phyloP scores from a whole-genome alignment of 2,113 vertebrate genomes.

The Potamarius usumacintae region DNA sequence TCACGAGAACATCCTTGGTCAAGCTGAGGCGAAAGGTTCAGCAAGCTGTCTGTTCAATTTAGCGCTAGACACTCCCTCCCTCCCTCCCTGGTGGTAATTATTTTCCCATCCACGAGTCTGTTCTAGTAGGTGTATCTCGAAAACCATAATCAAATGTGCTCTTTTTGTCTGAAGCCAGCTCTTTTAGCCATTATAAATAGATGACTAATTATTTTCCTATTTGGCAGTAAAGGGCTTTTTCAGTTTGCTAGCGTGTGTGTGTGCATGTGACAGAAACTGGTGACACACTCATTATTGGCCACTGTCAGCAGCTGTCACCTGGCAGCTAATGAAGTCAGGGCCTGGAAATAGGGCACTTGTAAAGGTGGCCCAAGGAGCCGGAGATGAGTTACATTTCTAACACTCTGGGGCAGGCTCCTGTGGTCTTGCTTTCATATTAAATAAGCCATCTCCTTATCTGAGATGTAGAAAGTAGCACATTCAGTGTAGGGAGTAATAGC shows the following conservation, averaged over 20 bases:
- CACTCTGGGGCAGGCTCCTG: background rate
- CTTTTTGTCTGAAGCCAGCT: constrained; percentile 3
- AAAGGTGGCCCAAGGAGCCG: constrained; percentile 41
- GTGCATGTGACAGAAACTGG: constrained; percentile 48
- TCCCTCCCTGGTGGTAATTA: constrained; percentile 27
- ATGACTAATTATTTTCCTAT: constrained; percentile 45
- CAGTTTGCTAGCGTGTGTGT: constrained; percentile 17
- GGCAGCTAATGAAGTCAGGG: constrained; percentile 59
- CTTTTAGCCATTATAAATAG: constrained; percentile 39
- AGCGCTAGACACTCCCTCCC: background rate
- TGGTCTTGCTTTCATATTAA: constrained; percentile 18
- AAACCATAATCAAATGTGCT: constrained; percentile 40
- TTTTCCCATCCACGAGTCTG: constrained; percentile 18
- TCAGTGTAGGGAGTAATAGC: background rate
- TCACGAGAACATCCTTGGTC: constrained; percentile 30
- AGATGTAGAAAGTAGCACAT: background rate
- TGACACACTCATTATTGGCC: constrained; percentile 56
- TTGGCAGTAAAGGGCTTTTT: constrained; percentile 26
- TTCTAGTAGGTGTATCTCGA: constrained; percentile 8
- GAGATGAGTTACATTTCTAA: constrained; percentile 26
- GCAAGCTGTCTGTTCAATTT: constrained; percentile 45
- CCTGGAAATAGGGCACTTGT: constrained; percentile 26
- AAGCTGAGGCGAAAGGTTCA: constrained; percentile 41
- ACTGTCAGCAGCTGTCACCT: constrained; percentile 52
- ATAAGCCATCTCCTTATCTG: background rate